A percentile compares a stretch with the other conserved stretches of the same genome.
Conservation (phyloP, 2,888 invertebrate genomes). For the Sinopyrophorus schimmeli region DNA sequence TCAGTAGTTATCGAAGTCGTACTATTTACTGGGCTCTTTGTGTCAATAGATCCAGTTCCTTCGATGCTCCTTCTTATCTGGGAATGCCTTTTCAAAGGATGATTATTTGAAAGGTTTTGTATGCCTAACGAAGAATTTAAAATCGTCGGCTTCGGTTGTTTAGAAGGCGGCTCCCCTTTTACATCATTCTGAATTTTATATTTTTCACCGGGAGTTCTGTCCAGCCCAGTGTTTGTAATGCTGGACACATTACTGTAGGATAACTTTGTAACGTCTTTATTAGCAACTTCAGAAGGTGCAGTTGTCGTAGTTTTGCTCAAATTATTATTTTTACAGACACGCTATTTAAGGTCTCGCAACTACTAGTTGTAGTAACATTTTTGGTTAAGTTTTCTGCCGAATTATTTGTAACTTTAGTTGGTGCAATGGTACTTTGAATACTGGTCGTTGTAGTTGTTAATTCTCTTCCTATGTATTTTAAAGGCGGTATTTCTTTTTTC, state of each 20-base stretch:
- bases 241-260: too few species aligned
- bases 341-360: too few species aligned
- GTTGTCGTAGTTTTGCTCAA: too few species aligned
- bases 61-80: conserved; percentile 34
- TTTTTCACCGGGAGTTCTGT: conserved; percentile 24
- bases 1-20: conserved; percentile 1
- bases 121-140: conserved; percentile 48
- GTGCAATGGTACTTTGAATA: conserved; percentile 23
- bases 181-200: conserved; percentile 27
- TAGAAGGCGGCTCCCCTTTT: conserved; percentile 38
- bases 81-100: conserved; percentile 48
- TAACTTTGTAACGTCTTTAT: too few species aligned
- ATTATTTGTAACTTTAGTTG: too few species aligned
- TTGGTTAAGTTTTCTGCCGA: too few species aligned
- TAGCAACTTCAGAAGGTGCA: too few species aligned
- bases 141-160: conserved; percentile 45
- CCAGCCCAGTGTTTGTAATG: neutral
- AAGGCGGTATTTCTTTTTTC: conserved; percentile 43
- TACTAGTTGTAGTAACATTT: too few species aligned
- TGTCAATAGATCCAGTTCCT: neutral
- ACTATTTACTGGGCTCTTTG: conserved; percentile 9
- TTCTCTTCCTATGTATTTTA: conserved; percentile 39
- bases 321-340: too few species aligned
- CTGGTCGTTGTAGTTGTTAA: conserved; percentile 14
- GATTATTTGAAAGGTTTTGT: conserved; percentile 51